phyloP scores from a whole-genome alignment of 2,113 vertebrate genomes.

The Aleadryas rufinucha region DNA sequence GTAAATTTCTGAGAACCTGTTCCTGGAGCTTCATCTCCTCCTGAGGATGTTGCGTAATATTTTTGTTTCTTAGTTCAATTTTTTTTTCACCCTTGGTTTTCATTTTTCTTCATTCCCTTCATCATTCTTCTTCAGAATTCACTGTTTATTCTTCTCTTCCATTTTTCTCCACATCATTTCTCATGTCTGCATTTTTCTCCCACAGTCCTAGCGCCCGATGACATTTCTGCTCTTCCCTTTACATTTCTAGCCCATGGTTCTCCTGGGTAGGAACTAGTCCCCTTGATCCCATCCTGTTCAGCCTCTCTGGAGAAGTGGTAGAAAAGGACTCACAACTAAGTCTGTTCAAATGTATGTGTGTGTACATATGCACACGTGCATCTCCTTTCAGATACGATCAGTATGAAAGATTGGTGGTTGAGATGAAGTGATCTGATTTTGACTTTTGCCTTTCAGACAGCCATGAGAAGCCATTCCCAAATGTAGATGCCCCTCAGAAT shows the following conservation, averaged over 20 bases:
- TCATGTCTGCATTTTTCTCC: background rate
- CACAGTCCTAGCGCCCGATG: background rate
- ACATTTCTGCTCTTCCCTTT: background rate
- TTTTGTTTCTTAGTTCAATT: background rate
- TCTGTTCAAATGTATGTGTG: background rate
- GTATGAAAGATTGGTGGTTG: background rate
- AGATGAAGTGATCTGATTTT: background rate
- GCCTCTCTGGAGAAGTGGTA: background rate
- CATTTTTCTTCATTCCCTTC: background rate
- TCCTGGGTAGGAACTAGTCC: background rate
- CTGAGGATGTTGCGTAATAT: background rate
- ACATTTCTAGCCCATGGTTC: background rate
- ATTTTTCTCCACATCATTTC: background rate
- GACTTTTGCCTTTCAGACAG: background rate
- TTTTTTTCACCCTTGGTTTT: background rate
- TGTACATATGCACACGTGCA: rapidly evolving
- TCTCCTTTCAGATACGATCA: background rate
- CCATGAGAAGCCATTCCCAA: background rate
- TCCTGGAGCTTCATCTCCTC: background rate
- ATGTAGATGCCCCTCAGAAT: background rate
- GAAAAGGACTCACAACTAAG: background rate
- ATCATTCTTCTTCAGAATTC: background rate
- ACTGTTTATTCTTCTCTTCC: background rate
- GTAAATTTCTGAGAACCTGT: background rate
- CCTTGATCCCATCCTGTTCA: background rate